Conservation (phyloP, 2,113 vertebrate genomes). For the Chauna torquata region DNA sequence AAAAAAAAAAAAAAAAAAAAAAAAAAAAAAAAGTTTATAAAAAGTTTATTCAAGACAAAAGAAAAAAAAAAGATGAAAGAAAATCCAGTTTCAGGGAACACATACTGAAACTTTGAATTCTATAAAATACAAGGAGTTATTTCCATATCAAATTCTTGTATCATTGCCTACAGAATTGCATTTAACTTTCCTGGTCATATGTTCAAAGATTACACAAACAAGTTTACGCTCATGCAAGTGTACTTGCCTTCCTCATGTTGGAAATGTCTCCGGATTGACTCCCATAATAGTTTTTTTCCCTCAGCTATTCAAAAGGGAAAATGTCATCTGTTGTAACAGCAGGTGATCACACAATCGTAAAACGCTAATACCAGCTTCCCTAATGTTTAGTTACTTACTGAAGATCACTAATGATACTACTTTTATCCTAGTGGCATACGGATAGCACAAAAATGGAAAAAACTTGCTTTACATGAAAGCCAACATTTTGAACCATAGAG, state of each 20-base stretch:
- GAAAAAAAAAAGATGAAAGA: neutral
- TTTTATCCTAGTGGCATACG: neutral
- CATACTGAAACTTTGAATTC: neutral
- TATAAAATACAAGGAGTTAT: neutral
- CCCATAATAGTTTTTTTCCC: too few species aligned
- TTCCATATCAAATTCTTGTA: neutral
- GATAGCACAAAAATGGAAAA: neutral
- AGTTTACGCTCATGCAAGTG: neutral
- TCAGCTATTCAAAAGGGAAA: neutral
- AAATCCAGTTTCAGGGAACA: neutral
- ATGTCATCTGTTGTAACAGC: neutral
- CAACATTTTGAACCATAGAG: neutral
- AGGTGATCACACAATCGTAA: neutral
- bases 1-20: neutral
- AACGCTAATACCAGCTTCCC: neutral
- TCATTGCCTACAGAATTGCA: neutral
- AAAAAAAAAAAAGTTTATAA: neutral
- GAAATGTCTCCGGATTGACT: neutral
- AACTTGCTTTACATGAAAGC: neutral
- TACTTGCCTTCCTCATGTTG: neutral
- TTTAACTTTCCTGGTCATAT: neutral
- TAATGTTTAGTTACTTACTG: neutral
- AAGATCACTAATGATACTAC: neutral
- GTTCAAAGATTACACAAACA: neutral
- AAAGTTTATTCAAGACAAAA: neutral